Conservation (phyloP, 1,140 invertebrate genomes). For the Drosophila truncata region DNA sequence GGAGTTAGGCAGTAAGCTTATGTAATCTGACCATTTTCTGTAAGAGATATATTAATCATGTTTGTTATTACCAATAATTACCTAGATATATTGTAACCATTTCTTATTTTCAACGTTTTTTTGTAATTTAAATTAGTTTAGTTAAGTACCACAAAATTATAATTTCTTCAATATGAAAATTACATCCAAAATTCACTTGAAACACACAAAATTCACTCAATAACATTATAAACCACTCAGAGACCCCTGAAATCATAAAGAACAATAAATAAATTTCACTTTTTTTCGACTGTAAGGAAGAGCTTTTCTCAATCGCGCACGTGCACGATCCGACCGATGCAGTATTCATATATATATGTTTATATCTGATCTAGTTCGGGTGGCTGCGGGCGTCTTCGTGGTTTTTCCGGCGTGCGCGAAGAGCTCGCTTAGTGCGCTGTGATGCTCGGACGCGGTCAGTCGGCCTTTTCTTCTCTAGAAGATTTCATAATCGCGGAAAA, state of each 20-base stretch:
- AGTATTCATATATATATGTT: background rate
- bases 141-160: background rate
- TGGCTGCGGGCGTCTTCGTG: constrained; percentile 16
- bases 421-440: constrained; percentile 58
- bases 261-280: background rate
- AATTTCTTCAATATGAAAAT: background rate
- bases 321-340: constrained; percentile 23
- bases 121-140: background rate
- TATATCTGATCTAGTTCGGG: constrained; percentile 33
- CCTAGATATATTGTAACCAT: background rate
- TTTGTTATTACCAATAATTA: background rate
- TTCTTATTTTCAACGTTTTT: background rate
- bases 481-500: constrained; percentile 44
- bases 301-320: constrained; percentile 36
- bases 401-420: constrained; percentile 47
- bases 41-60: background rate
- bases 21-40: background rate
- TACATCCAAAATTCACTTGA: background rate
- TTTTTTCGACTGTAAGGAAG: background rate
- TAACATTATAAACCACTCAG: background rate
- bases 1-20: background rate
- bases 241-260: background rate
- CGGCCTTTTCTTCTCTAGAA: constrained; percentile 45
- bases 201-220: background rate
- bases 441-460: constrained; percentile 54